phyloP scores from a whole-genome alignment of 2,113 vertebrate genomes.

The Myiopsitta monachus region DNA sequence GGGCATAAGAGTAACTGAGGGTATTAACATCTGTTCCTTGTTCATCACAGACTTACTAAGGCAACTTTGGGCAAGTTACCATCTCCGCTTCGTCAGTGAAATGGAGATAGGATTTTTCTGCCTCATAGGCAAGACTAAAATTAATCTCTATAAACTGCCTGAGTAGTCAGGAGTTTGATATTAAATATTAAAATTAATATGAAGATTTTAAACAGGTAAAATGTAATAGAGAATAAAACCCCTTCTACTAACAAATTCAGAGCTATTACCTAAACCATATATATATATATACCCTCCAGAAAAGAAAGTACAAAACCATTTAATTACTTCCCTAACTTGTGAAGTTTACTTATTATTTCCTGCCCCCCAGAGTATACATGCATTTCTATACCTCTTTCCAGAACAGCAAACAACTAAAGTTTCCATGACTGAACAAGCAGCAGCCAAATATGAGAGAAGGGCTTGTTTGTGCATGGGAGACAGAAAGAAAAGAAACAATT shows the following conservation, averaged over 20 bases:
- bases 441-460: background rate
- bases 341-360: constrained; percentile 45
- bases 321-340: constrained; percentile 42
- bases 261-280: background rate
- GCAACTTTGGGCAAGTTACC: background rate
- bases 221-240: background rate
- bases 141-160: background rate
- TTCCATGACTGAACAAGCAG: background rate
- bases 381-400: constrained; percentile 8
- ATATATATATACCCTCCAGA: constrained; percentile 24
- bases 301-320: background rate
- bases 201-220: constrained; percentile 11
- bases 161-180: constrained; percentile 1
- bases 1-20: background rate
- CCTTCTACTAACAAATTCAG: background rate
- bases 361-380: constrained; percentile 7
- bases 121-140: constrained; percentile 20
- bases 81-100: background rate
- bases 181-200: constrained; percentile 42
- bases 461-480: background rate
- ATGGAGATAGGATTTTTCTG: constrained; percentile 1
- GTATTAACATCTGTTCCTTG: background rate
- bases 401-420: constrained; percentile 12
- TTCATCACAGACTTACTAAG: background rate
- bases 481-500: constrained; percentile 17